Conservation (phyloP, 2,888 invertebrate genomes). For the Amorpha juglandis region DNA sequence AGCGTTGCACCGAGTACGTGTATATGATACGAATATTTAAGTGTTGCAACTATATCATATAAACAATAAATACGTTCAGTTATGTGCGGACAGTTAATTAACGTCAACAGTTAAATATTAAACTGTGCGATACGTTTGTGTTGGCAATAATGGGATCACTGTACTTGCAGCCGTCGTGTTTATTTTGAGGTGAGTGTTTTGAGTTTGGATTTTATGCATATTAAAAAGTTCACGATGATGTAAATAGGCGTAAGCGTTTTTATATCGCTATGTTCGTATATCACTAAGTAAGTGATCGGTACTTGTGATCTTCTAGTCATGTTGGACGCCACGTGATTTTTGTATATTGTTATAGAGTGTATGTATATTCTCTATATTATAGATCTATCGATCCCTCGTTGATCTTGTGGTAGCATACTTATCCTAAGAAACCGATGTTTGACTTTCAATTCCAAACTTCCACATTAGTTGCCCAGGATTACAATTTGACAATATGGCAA, state of each 20-base stretch:
- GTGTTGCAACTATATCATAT: slow-evolving; percentile 53
- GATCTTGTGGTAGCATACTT: no score
- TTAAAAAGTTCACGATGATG: not conserved
- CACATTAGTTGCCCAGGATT: no score
- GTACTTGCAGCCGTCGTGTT: slow-evolving; percentile 31
- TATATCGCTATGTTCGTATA: slow-evolving; percentile 13
- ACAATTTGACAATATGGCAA: no score
- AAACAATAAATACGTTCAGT: slow-evolving; percentile 39
- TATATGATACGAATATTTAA: slow-evolving; percentile 54
- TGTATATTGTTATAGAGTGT: no score
- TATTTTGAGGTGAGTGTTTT: slow-evolving; percentile 27
- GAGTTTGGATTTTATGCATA: slow-evolving; percentile 2
- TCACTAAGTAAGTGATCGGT: slow-evolving; percentile 9
- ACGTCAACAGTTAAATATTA: slow-evolving; percentile 22
- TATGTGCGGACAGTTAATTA: slow-evolving; percentile 41
- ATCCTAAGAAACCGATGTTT: no score
- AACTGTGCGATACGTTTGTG: slow-evolving; percentile 39
- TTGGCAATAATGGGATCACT: slow-evolving; percentile 52
- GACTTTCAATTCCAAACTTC: no score
- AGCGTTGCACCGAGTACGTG: slow-evolving; percentile 80
- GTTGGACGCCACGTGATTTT: not conserved
- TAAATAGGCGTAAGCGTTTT: slow-evolving; percentile 1
- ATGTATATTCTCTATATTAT: not conserved
- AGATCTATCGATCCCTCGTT: not conserved
- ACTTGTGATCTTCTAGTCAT: not conserved